phyloP scores from a whole-genome alignment of 2,888 invertebrate species.

The Melanotus villosus region DNA sequence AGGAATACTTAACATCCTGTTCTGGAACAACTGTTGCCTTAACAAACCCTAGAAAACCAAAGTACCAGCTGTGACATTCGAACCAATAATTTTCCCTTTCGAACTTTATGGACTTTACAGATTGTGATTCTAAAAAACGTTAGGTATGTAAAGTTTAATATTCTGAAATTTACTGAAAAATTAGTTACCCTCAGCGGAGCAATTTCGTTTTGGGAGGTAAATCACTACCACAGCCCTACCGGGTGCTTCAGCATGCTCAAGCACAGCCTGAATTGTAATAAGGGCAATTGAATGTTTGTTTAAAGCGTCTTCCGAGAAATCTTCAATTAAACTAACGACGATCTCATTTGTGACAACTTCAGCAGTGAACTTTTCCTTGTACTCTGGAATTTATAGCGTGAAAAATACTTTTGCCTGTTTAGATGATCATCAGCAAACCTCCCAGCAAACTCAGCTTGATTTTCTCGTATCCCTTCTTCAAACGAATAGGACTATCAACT shows the following conservation, averaged over 20 bases:
- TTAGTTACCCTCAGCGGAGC: too few species aligned
- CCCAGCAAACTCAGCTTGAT: neutral
- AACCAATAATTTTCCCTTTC: constrained; percentile 1
- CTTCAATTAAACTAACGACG: too few species aligned
- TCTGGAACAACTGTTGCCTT: neutral
- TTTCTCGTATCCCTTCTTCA: neutral
- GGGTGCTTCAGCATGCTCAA: too few species aligned
- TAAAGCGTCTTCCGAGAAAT: too few species aligned
- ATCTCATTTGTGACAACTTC: too few species aligned
- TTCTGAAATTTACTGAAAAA: too few species aligned
- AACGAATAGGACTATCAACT: neutral
- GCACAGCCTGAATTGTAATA: too few species aligned
- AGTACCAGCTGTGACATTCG: neutral
- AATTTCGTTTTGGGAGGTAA: too few species aligned
- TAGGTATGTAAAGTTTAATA: too few species aligned
- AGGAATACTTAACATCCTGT: neutral
- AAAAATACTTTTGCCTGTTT: neutral
- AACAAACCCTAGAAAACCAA: neutral
- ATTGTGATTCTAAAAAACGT: too few species aligned
- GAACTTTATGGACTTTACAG: neutral
- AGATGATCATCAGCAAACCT: neutral
- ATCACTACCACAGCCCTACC: too few species aligned
- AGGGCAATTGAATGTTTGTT: too few species aligned
- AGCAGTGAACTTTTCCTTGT: neutral
- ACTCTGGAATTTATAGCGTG: neutral